Conservation (phyloP, 2,797 vertebrate genomes). For the Tenualosa thibaudeaui region DNA sequence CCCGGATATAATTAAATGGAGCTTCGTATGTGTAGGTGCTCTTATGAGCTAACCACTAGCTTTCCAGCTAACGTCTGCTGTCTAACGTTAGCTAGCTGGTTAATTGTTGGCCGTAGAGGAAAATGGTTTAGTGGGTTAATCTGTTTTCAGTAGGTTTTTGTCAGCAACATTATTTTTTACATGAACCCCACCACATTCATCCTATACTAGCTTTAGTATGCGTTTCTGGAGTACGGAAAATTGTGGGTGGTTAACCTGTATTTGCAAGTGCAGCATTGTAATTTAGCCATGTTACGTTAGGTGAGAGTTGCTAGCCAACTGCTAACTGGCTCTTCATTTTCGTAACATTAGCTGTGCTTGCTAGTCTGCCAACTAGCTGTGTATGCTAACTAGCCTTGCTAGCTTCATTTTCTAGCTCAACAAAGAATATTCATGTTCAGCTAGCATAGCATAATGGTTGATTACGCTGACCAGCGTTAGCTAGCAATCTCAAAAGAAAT, state of each 20-base stretch:
- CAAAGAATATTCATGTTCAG: constrained; percentile 6
- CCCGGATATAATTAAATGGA: background rate
- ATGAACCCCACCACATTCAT: background rate
- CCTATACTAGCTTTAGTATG: background rate
- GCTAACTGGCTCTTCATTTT: constrained; percentile 18
- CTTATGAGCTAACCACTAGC: constrained; percentile 24
- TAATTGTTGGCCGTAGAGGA: constrained; percentile 26
- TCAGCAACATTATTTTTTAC: background rate
- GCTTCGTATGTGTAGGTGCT: background rate
- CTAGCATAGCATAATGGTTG: constrained; percentile 8
- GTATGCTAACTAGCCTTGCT: constrained; percentile 2
- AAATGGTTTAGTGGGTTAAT: constrained; percentile 21
- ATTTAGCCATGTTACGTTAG: constrained; percentile 1
- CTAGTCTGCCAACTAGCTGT: constrained; percentile 22
- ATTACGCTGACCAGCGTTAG: background rate
- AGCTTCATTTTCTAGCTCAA: background rate
- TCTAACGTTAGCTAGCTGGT: constrained; percentile 17
- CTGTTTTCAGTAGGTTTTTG: constrained; percentile 10
- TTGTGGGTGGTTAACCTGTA: background rate
- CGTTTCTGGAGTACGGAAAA: background rate
- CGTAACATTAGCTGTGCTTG: background rate
- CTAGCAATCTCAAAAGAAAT: background rate
- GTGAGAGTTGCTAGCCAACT: constrained; percentile 6
- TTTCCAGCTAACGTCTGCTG: constrained; percentile 8
- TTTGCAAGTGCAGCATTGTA: constrained; percentile 22